Percentiles rank a stretch among this genome's conserved stretches.
These are phyloP conservation scores for Xiphorhynchus elegans DNA, from an alignment of 2,113 vertebrate species.

Conservation along the genomic window DNA sequence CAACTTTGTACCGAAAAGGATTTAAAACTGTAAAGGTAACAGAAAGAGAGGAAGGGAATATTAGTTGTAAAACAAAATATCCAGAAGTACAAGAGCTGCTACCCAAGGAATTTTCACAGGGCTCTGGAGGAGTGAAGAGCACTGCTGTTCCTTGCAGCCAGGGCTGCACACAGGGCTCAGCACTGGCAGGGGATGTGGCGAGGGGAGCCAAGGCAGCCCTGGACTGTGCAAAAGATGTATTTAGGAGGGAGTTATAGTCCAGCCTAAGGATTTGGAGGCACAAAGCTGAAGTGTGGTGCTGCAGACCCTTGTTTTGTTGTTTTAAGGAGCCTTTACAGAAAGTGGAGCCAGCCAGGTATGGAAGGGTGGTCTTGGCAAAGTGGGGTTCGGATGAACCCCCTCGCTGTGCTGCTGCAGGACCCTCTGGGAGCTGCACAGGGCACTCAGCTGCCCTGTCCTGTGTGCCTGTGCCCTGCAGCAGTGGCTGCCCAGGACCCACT, in stretches of 20 bases:
- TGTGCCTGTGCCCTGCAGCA: background rate
- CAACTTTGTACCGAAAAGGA: background rate
- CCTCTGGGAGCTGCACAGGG: background rate
- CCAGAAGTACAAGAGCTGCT: background rate
- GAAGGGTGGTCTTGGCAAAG: background rate
- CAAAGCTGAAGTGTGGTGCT: background rate
- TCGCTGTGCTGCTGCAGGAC: background rate
- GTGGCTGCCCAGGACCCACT: background rate
- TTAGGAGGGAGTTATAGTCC: background rate
- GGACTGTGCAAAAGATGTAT: background rate
- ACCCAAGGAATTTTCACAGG: background rate
- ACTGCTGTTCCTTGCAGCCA: background rate
- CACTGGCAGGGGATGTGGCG: accelerated
- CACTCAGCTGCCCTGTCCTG: background rate
- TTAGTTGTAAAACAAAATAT: background rate
- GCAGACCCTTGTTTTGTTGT: background rate
- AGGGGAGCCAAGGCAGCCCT: background rate
- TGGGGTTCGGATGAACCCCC: accelerated
- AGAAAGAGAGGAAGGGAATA: background rate
- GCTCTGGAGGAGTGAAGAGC: background rate
- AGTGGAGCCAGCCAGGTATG: background rate
- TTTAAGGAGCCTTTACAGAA: background rate
- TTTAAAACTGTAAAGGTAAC: background rate
- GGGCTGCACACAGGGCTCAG: accelerated
- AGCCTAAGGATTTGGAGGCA: background rate